Conservation (phyloP, 2,888 invertebrate species). For the Zhengitettix transpicula region DNA sequence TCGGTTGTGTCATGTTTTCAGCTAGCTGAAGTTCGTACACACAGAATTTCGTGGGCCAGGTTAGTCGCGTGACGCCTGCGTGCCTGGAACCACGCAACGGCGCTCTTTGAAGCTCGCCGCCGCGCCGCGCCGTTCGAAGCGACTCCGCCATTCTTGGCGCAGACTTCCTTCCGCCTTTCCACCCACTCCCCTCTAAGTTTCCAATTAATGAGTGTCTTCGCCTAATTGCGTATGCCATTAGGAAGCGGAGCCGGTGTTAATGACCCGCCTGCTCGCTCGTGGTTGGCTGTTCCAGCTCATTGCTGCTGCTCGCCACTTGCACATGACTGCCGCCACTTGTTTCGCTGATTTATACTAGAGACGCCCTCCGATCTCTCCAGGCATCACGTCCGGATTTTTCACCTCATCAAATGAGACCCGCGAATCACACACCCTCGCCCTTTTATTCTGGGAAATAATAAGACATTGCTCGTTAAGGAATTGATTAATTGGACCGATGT, state of each 20-base stretch:
- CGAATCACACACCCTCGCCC: too few species aligned
- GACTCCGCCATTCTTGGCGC: background rate
- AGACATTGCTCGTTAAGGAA: too few species aligned
- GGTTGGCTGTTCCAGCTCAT: background rate
- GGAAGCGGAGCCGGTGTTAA: constrained; percentile 7
- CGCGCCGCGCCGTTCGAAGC: background rate
- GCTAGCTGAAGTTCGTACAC: too few species aligned
- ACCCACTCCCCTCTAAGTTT: constrained; percentile 7
- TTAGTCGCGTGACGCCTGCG: too few species aligned
- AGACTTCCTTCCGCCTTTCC: constrained; percentile 4
- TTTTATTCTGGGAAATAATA: too few species aligned
- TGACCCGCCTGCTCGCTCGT: background rate
- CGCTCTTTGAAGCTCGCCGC: background rate
- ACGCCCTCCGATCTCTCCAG: too few species aligned
- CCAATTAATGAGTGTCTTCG: constrained; percentile 10
- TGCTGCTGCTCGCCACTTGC: background rate
- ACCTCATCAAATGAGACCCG: too few species aligned
- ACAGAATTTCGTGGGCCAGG: too few species aligned
- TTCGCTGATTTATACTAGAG: background rate
- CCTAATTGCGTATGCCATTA: constrained; percentile 11
- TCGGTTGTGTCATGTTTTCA: too few species aligned
- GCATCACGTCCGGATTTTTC: too few species aligned
- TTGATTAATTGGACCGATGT: too few species aligned
- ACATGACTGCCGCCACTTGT: background rate
- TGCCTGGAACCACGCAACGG: too few species aligned